Percentiles rank a stretch among this genome's conserved stretches.
Evolutionary conservation across 2,113 vertebrate genomes (phyloP).

Genomic region (Trichomycterus rosablanca): DNA sequence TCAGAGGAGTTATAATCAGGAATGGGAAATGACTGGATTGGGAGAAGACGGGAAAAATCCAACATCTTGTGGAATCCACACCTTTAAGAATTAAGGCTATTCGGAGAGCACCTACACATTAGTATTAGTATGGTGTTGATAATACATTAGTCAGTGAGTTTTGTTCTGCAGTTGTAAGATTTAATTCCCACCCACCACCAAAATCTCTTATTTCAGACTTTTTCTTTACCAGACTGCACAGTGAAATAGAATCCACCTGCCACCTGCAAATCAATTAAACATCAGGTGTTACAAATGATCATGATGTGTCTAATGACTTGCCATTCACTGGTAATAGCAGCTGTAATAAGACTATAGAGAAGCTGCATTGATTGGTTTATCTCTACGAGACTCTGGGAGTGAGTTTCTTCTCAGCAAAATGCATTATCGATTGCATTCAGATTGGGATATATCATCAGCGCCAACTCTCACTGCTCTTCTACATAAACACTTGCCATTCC

Average conservation of each 20-base stretch:
- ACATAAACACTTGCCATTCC: slow-evolving; percentile 39
- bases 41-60: too few species aligned
- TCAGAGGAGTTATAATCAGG: too few species aligned
- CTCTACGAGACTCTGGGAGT: slow-evolving; percentile 33
- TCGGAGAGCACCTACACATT: too few species aligned
- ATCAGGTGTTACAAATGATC: slow-evolving; percentile 44
- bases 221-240: too few species aligned
- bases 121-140: too few species aligned
- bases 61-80: too few species aligned
- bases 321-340: slow-evolving; percentile 33
- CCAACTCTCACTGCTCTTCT: slow-evolving; percentile 33
- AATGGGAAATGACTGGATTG: too few species aligned
- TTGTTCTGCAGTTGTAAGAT: too few species aligned
- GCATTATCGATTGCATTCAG: slow-evolving; percentile 42
- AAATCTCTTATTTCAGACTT: too few species aligned
- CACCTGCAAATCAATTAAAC: slow-evolving; percentile 38
- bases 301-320: slow-evolving; percentile 35
- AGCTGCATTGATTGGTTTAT: slow-evolving; percentile 40
- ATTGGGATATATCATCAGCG: slow-evolving; percentile 32
- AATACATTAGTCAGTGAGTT: too few species aligned
- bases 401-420: slow-evolving; percentile 42
- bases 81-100: too few species aligned
- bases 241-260: slow-evolving; percentile 21
- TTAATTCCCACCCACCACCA: too few species aligned
- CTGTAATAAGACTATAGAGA: slow-evolving; percentile 33